phyloP scores from a whole-genome alignment of 2,888 invertebrate species.

The Aphodius sticticus region DNA sequence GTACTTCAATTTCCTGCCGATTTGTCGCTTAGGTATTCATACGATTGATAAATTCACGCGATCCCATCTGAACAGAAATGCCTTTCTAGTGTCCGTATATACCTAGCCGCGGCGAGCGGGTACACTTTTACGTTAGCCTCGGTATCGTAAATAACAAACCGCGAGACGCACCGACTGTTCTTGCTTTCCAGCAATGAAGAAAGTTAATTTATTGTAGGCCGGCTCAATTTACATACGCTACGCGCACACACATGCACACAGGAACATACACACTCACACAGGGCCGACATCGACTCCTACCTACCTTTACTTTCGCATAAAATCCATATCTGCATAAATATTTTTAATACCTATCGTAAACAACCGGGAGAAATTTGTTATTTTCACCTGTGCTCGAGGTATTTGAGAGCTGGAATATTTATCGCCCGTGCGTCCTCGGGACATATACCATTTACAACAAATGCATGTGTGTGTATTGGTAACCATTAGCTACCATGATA shows the following conservation, averaged over 20 bases:
- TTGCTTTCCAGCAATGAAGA: constrained; percentile 4
- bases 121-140: neutral
- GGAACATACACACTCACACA: neutral
- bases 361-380: constrained; percentile 4
- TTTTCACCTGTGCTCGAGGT: neutral
- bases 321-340: neutral
- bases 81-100: neutral
- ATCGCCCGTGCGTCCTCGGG: neutral
- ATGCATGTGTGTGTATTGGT: neutral
- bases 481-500: constrained; percentile 4
- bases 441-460: neutral
- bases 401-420: neutral
- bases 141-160: constrained; percentile 4
- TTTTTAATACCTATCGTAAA: neutral
- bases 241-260: neutral
- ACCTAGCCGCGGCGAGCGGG: neutral
- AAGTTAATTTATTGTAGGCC: constrained; percentile 4
- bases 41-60: neutral
- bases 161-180: neutral
- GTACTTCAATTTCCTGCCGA: neutral
- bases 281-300: neutral
- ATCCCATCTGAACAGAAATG: neutral
- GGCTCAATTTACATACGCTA: neutral
- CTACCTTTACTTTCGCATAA: neutral
- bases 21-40: neutral